A percentile compares a stretch with the other conserved stretches of the same genome.
phyloP scores from a whole-genome alignment of 1,140 invertebrate species.

The Dendrolimus punctatus region DNA sequence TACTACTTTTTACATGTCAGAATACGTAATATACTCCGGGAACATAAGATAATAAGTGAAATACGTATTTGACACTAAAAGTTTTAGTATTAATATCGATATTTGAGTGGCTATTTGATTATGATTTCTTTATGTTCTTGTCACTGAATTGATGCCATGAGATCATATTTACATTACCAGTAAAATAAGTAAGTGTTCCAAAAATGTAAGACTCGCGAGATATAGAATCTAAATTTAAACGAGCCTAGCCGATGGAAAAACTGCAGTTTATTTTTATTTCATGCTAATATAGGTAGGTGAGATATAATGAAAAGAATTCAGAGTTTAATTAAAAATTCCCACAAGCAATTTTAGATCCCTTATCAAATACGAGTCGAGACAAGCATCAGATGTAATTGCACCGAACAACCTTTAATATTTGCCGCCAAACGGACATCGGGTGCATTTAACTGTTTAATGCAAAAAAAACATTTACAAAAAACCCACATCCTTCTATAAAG shows the following conservation, averaged over 20 bases:
- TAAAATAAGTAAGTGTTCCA: no score
- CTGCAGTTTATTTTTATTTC: constrained; percentile 18
- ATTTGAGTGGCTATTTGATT: no score
- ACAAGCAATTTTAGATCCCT: constrained; percentile 39
- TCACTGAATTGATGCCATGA: no score
- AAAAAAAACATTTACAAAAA: constrained; percentile 1
- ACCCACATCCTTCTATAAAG: neutral
- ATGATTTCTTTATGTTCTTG: no score
- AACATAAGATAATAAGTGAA: no score
- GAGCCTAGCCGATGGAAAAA: neutral
- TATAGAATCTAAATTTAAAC: no score
- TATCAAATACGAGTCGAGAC: constrained; percentile 51
- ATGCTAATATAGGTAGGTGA: constrained; percentile 25
- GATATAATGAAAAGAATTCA: constrained; percentile 33
- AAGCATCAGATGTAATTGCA: constrained; percentile 57
- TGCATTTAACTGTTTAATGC: constrained; percentile 5
- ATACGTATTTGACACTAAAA: no score
- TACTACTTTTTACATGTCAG: no score
- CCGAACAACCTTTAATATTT: constrained; percentile 34
- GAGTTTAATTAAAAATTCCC: constrained; percentile 52
- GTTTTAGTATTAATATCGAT: no score
- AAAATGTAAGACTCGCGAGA: no score
- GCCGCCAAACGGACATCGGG: constrained; percentile 26
- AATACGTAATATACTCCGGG: no score
- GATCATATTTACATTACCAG: no score